Conservation (phyloP, 2,113 vertebrate genomes). For the Mungos mungo region DNA sequence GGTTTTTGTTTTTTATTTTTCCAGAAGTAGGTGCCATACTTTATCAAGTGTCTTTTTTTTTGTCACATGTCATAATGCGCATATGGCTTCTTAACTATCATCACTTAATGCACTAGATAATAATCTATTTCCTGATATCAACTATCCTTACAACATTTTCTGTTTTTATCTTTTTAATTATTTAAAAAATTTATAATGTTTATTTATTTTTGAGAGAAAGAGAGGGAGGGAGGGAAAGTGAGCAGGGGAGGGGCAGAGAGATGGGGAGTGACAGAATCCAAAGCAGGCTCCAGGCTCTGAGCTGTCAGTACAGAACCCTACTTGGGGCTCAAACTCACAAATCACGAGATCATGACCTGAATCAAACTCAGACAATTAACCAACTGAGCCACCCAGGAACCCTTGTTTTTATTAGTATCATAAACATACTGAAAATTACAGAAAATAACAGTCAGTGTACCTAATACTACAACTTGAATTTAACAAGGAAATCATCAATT, state of each 20-base stretch:
- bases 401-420: neutral
- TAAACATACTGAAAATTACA: neutral
- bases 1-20: neutral
- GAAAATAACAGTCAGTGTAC: neutral
- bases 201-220: too few species aligned
- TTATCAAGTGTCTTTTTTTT: neutral
- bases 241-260: too few species aligned
- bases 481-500: slow-evolving; percentile 10
- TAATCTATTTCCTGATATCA: neutral
- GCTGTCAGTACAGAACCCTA: too few species aligned
- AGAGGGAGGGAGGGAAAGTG: too few species aligned
- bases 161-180: too few species aligned
- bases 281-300: too few species aligned
- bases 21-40: neutral
- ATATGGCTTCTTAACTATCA: neutral
- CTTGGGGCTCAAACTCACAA: too few species aligned
- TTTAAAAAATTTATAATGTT: too few species aligned
- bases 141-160: neutral
- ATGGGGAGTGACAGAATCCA: too few species aligned
- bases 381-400: too few species aligned
- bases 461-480: neutral
- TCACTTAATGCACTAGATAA: neutral
- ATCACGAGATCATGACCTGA: too few species aligned
- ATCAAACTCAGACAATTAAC: too few species aligned
- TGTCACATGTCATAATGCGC: neutral